Evolutionary conservation across 2,113 vertebrate species (phyloP).

Genomic region (Lycaon pictus): DNA sequence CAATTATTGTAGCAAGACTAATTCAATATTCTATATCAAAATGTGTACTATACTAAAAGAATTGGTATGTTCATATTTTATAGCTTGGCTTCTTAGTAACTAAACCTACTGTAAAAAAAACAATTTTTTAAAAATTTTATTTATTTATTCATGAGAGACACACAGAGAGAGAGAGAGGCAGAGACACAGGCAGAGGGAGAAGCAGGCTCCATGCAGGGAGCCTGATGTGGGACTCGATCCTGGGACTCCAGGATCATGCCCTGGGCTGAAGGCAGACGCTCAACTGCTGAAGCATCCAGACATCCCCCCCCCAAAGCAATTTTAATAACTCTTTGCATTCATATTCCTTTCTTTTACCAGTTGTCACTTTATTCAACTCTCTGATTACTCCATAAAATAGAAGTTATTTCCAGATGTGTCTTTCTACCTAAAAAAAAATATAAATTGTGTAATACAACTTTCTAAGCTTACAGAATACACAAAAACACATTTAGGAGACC

Average conservation of each 20-base stretch:
- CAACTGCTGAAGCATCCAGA: no score
- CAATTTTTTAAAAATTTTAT: no score
- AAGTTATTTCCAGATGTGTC: not conserved
- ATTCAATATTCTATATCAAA: slow-evolving; percentile 32
- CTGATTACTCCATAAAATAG: not conserved
- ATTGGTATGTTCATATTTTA: not conserved
- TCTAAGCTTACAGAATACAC: slow-evolving; percentile 7
- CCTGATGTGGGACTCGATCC: no score
- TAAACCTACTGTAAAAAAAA: not conserved
- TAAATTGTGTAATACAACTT: slow-evolving; percentile 3
- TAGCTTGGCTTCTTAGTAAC: not conserved
- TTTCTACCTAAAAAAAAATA: slow-evolving; percentile 46
- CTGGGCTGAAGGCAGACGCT: no score
- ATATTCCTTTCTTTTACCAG: not conserved
- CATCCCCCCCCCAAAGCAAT: no score
- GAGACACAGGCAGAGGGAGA: no score
- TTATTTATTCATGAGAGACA: no score
- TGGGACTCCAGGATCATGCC: no score
- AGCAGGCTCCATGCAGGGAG: no score
- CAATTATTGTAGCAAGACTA: not conserved
- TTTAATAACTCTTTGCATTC: slow-evolving; percentile 31
- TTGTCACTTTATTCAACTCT: slow-evolving; percentile 10
- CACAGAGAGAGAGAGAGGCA: no score
- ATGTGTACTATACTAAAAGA: not conserved
- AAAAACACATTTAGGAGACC: not conserved